A percentile compares a stretch with the other conserved stretches of the same genome.
These are phyloP conservation scores for Minunthozetes semirufus DNA, from an alignment of 2,888 invertebrate species.

Conservation along the genomic window DNA sequence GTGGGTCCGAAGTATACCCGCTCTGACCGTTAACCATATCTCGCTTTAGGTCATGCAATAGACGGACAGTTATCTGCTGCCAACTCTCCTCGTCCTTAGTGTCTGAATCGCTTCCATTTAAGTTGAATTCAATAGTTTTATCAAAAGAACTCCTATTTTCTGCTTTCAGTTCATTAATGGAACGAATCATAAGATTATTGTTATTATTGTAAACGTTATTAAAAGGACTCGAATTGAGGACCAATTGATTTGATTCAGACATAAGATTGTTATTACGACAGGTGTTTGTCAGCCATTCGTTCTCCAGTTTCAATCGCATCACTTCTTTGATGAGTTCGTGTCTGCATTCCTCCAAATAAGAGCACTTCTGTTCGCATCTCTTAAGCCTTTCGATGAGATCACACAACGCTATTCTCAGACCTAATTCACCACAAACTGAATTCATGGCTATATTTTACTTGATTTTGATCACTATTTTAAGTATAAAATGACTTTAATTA, in stretches of 20 bases:
- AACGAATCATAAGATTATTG: not conserved
- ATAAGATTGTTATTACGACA: not conserved
- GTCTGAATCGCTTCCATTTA: not conserved
- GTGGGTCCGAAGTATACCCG: not conserved
- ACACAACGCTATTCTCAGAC: conserved; percentile 37
- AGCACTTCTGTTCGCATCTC: conserved; percentile 37
- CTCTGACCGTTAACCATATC: conserved; percentile 7
- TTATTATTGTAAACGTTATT: not conserved
- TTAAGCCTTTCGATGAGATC: conserved; percentile 38
- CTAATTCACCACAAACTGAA: conserved; percentile 35
- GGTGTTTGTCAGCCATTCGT: conserved; percentile 33
- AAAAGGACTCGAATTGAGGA: not conserved
- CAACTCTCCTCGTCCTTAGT: conserved; percentile 32
- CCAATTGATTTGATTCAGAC: not conserved
- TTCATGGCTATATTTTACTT: not conserved
- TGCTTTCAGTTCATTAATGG: not conserved
- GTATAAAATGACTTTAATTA: too few relatives aligned
- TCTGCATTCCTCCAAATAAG: conserved; percentile 38
- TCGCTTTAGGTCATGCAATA: conserved; percentile 30
- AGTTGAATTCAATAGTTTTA: not conserved
- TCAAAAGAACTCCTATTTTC: conserved; percentile 11
- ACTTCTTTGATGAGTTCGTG: conserved; percentile 37
- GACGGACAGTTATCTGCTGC: conserved; percentile 32
- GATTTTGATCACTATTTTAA: too few relatives aligned
- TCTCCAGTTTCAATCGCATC: conserved; percentile 35